Conservation (phyloP, 2,113 vertebrate species). For the Ictidomys tridecemlineatus region DNA sequence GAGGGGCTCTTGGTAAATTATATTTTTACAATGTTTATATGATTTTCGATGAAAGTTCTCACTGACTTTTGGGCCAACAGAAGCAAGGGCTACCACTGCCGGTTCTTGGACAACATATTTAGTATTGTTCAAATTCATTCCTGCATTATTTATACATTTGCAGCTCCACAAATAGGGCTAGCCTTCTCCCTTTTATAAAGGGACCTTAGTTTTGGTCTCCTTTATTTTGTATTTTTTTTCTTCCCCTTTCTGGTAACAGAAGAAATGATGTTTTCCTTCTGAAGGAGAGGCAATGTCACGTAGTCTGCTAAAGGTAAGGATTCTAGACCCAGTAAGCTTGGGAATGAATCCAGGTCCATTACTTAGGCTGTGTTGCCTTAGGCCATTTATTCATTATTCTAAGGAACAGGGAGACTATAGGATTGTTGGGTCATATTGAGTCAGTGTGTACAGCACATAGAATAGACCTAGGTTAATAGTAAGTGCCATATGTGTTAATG, state of each 20-base stretch:
- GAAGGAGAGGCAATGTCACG: neutral
- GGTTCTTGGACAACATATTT: neutral
- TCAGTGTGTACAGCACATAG: neutral
- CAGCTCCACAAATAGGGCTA: neutral
- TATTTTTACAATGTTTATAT: neutral
- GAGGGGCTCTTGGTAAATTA: neutral
- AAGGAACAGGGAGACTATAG: neutral
- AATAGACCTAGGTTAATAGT: neutral
- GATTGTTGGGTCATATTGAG: slow-evolving; percentile 27
- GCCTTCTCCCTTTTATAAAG: neutral
- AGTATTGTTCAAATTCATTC: neutral
- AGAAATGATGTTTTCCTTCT: neutral
- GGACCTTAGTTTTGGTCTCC: neutral
- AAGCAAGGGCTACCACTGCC: neutral
- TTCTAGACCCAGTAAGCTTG: neutral
- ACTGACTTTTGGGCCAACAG: neutral
- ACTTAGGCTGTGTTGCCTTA: neutral
- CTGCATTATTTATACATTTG: neutral
- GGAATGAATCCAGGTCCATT: neutral
- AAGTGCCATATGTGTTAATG: neutral
- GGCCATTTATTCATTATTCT: neutral
- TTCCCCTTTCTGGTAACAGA: slow-evolving; percentile 21
- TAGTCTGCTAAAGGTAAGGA: neutral
- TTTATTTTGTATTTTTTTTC: neutral
- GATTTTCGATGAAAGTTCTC: neutral